phyloP scores from a whole-genome alignment of 2,113 vertebrate genomes.

The Hylia prasina region DNA sequence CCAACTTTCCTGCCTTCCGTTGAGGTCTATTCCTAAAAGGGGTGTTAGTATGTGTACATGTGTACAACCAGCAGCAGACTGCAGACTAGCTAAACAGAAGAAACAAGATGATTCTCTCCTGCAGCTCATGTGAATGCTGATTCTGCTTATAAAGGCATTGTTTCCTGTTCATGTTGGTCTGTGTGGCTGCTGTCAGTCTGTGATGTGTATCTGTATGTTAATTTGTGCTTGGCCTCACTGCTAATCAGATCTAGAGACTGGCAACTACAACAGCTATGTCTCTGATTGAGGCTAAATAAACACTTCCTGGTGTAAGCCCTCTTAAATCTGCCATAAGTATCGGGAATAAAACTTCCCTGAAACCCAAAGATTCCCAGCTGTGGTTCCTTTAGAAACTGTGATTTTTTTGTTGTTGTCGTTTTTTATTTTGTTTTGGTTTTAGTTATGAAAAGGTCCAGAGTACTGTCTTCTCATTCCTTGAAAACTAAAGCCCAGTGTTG shows the following conservation, averaged over 20 bases:
- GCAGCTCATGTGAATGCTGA: not conserved
- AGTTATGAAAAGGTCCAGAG: not conserved
- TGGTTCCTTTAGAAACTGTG: not conserved
- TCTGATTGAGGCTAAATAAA: not conserved
- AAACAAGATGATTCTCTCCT: not conserved
- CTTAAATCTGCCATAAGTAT: not conserved
- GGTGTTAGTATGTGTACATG: fast-evolving
- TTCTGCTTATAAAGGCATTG: not conserved
- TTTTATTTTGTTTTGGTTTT: not conserved
- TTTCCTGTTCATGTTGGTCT: fast-evolving
- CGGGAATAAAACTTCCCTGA: not conserved
- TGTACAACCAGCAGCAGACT: not conserved
- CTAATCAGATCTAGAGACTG: not conserved
- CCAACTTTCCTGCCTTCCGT: not conserved
- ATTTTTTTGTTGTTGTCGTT: not conserved
- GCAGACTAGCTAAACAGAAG: not conserved
- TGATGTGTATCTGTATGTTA: not conserved
- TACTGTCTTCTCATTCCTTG: not conserved
- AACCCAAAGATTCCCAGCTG: not conserved
- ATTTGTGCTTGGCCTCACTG: not conserved
- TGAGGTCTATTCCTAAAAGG: not conserved
- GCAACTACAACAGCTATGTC: not conserved
- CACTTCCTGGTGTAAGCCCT: not conserved
- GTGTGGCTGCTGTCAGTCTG: not conserved
- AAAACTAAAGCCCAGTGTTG: not conserved